These are phyloP conservation scores for Agonopterix alstromeriana DNA, from an alignment of 2,888 invertebrate species.

Conservation along the genomic window DNA sequence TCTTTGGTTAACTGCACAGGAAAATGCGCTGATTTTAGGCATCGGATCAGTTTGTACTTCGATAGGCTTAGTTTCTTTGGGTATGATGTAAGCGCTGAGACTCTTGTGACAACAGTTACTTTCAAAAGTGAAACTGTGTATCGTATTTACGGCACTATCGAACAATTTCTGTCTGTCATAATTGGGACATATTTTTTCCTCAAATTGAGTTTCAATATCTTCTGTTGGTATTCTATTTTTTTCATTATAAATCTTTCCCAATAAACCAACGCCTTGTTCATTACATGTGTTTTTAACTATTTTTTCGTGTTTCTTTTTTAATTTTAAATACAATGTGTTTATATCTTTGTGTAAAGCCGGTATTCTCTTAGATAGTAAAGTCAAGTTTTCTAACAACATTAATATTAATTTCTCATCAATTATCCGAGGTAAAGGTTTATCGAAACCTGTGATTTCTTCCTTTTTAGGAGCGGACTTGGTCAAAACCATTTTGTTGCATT, in stretches of 20 bases:
- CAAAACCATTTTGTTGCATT: constrained; percentile 14
- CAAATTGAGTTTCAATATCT: constrained; percentile 28
- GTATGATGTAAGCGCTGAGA: no score
- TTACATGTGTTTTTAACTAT: constrained; percentile 12
- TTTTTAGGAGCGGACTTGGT: constrained; percentile 12
- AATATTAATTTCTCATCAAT: constrained; percentile 57
- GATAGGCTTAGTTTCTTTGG: no score
- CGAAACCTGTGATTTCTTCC: constrained; percentile 27
- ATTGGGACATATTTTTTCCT: constrained; percentile 7
- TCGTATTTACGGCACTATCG: no score
- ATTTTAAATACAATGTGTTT: constrained; percentile 34
- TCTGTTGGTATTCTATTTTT: constrained; percentile 18
- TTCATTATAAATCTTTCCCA: constrained; percentile 50
- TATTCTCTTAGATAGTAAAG: constrained; percentile 40
- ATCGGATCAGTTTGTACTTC: no score
- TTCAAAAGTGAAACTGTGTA: no score
- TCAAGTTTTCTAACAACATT: constrained; percentile 48
- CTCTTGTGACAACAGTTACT: no score
- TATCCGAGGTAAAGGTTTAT: constrained; percentile 32
- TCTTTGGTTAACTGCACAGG: no score
- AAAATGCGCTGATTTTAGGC: no score
- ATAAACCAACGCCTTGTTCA: constrained; percentile 26
- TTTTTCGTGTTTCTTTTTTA: constrained; percentile 45
- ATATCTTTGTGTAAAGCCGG: constrained; percentile 49
- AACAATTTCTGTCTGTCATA: no score